A percentile compares a stretch with the other conserved stretches of the same genome.
These are phyloP conservation scores for Malurus elegans DNA, from an alignment of 2,113 vertebrate genomes.

Conservation along the genomic window DNA sequence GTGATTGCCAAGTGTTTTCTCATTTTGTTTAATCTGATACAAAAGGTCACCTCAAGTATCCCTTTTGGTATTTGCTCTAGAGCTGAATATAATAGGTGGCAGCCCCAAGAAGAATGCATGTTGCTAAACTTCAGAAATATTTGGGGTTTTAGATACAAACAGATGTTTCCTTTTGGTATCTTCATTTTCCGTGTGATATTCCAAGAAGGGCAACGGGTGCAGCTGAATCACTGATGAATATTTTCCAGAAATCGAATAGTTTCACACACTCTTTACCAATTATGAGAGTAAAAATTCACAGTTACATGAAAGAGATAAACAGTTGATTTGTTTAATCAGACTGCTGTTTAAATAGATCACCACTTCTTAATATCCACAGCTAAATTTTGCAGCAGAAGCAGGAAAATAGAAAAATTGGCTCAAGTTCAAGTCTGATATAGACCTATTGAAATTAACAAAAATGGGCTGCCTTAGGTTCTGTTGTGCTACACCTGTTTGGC, in stretches of 20 bases:
- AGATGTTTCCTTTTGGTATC: constrained; percentile 72
- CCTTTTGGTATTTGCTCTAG: constrained; percentile 45
- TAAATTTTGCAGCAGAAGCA: not conserved
- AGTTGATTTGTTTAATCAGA: not conserved
- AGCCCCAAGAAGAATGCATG: constrained; percentile 40
- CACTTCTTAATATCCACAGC: not conserved
- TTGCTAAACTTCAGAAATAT: constrained; percentile 61
- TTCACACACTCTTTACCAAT: not conserved
- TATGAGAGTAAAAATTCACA: not conserved
- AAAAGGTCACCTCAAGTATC: constrained; percentile 57
- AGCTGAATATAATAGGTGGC: constrained; percentile 39
- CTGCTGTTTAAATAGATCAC: not conserved
- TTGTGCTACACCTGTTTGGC: not conserved
- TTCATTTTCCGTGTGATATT: constrained; percentile 36
- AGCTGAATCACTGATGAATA: not conserved
- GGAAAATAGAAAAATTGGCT: not conserved
- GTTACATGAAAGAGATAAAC: not conserved
- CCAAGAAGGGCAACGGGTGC: not conserved
- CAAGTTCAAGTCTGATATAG: not conserved
- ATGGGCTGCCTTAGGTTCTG: not conserved
- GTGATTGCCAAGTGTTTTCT: constrained; percentile 57
- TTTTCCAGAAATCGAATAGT: constrained; percentile 34
- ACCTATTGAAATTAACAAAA: not conserved
- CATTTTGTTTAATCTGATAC: constrained; percentile 60
- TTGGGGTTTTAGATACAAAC: constrained; percentile 35